Evolutionary conservation across 2,888 invertebrate species (phyloP), one percentile per base, ranked within the genome.

Genomic region (Synergus itoensis): DNA sequence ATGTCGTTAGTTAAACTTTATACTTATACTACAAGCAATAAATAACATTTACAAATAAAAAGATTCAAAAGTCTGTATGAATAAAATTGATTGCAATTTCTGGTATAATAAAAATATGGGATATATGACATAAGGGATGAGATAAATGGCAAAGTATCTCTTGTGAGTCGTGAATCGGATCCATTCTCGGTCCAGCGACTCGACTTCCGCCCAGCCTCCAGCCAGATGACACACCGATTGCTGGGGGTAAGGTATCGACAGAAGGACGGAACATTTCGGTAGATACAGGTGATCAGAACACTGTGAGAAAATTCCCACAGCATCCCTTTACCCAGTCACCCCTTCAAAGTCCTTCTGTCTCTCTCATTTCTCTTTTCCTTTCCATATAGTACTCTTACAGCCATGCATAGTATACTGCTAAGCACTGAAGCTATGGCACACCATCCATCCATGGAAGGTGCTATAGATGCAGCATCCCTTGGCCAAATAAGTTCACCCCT

Each of bases 241-340:
- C 84, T 82, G 86, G 86, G 83, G 86, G 86, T 84, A 83, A 79
- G 77, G 77, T 64, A 79, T 62, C 40, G 73, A 80, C 45, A 73
- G 79, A 75, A 76, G 81, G 79, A 81, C 80, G 80, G 79, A 80
- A 78, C 79, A 77, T 81, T 79, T 79, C 82, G 88, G 87, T 85
- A 84, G 89, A 86, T 89, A 91, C 91, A 91, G 91, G 91, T 91
- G 91, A 91, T 90, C 90, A 86, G 81, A 82, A 79, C 84, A 86
- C 86, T 87, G 90, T 91, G 91, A 91, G 91, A 91, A 91, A 84
- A 88, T 91, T 91, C 90, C 89, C 90, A 89, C 91, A 91, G 91
- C 90, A 89, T 90, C 88, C 88, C 87, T 84, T 83, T 84, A 81
- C 82, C 85, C 83, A 85, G 85, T 88, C 87, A 89, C 88, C 90